Percentiles rank a stretch among this genome's conserved stretches.
Evolutionary conservation across 2,888 invertebrate genomes (phyloP).

Genomic region (Nephrotoma appendiculata): DNA sequence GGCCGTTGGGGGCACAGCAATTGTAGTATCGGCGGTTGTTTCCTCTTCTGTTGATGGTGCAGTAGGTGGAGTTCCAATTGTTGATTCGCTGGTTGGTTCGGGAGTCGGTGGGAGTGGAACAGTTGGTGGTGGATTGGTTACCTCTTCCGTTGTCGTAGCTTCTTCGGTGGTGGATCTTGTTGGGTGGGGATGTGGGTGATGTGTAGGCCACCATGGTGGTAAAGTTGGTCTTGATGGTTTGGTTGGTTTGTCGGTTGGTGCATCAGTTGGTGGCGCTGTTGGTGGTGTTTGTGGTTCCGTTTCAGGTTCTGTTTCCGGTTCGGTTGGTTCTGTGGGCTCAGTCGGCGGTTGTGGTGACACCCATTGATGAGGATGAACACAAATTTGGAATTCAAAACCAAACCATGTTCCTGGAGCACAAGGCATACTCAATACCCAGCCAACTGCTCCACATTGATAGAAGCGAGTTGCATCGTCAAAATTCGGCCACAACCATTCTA

Average conservation of each 20-base stretch:
- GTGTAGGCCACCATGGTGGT: no score
- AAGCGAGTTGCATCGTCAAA: not conserved
- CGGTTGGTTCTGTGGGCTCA: not conserved
- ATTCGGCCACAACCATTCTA: not conserved
- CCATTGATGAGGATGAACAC: conserved; percentile 14
- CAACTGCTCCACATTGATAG: not conserved
- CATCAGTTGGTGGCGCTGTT: conserved; percentile 20
- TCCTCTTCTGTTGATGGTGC: no score
- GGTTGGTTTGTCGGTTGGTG: conserved; percentile 15
- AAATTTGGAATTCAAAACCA: conserved; percentile 25
- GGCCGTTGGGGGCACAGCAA: no score
- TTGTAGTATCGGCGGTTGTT: no score
- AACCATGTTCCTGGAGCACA: conserved; percentile 25
- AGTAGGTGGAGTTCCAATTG: not conserved
- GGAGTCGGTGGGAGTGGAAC: not conserved
- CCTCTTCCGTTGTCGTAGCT: not conserved
- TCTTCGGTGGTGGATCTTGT: no score
- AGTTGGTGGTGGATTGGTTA: not conserved
- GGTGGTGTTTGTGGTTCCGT: conserved; percentile 15
- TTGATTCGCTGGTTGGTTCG: not conserved
- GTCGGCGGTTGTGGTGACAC: not conserved
- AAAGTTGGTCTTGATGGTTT: not conserved
- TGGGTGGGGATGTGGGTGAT: no score
- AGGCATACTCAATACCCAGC: conserved; percentile 16
- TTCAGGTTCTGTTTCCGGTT: not conserved